Percentiles rank a stretch among this genome's conserved stretches.
Evolutionary conservation across 2,797 vertebrate genomes (phyloP).

Genomic region (Falco berigora): DNA sequence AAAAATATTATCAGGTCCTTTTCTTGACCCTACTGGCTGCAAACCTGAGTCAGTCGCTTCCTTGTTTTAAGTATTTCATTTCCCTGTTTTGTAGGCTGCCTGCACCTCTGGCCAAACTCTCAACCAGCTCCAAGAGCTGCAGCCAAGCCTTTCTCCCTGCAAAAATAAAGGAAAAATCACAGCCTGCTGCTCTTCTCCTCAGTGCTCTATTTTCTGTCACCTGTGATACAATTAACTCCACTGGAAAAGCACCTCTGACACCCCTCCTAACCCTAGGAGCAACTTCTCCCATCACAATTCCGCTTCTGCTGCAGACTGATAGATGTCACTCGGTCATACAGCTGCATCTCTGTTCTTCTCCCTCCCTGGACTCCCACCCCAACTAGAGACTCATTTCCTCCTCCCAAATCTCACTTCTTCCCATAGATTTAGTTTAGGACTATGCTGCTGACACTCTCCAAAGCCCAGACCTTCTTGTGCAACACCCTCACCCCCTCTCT

Average conservation of each 20-base stretch:
- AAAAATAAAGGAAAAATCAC: not conserved
- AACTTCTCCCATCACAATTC: not conserved
- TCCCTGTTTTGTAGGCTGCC: not conserved
- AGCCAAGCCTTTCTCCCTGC: not conserved
- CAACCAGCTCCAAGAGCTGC: not conserved
- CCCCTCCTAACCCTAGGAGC: not conserved
- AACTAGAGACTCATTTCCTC: not conserved
- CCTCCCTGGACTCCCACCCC: not conserved
- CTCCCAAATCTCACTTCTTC: not conserved
- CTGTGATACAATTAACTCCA: accelerated
- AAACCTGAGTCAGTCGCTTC: not conserved
- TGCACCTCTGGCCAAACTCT: not conserved
- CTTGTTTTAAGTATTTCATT: not conserved
- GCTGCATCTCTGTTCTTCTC: not conserved
- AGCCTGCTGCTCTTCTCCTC: not conserved
- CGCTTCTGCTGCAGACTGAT: not conserved
- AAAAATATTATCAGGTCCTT: not conserved
- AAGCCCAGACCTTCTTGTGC: not conserved
- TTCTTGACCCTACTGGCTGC: not conserved
- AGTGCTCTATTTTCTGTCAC: not conserved
- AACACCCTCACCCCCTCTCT: not conserved
- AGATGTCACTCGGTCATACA: accelerated
- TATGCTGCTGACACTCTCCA: not conserved
- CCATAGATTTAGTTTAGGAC: not conserved
- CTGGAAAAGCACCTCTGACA: not conserved